Conservation (phyloP, 2,797 vertebrate species). For the Protosalanx chinensis region DNA sequence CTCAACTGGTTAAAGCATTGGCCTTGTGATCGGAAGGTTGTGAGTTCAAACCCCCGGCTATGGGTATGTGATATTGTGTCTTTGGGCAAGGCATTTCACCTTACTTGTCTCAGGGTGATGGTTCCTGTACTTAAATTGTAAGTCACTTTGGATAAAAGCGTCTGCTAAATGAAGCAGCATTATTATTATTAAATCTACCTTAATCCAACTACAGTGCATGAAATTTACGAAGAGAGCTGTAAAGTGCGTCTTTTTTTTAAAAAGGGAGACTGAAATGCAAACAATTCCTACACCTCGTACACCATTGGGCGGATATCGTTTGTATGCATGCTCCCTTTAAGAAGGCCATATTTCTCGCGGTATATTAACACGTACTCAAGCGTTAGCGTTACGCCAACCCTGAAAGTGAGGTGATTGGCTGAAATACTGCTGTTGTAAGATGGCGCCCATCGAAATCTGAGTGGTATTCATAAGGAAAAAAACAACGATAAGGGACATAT, state of each 20-base stretch:
- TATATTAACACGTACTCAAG: conserved; percentile 56
- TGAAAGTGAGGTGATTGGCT: conserved; percentile 77
- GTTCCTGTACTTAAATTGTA: too few relatives aligned
- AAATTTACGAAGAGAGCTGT: conserved; percentile 58
- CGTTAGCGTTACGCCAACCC: conserved; percentile 56
- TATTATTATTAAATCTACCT: conserved; percentile 48
- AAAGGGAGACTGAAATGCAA: conserved; percentile 65
- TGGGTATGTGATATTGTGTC: too few relatives aligned
- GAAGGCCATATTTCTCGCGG: conserved; percentile 60
- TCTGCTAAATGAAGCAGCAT: too few relatives aligned
- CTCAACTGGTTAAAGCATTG: too few relatives aligned
- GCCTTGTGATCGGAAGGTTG: too few relatives aligned
- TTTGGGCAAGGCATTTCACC: too few relatives aligned
- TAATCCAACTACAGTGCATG: conserved; percentile 60
- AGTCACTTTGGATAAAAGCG: too few relatives aligned
- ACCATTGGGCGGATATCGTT: neutral
- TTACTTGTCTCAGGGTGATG: too few relatives aligned
- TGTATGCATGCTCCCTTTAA: conserved; percentile 78
- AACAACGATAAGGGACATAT: conserved; percentile 45
- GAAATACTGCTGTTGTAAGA: conserved; percentile 84
- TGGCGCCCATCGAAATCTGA: conserved; percentile 91
- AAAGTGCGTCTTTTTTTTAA: conserved; percentile 54
- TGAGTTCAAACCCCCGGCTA: too few relatives aligned
- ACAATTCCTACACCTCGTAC: neutral
- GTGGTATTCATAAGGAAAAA: conserved; percentile 66